These are phyloP conservation scores for Onchidella celtica DNA, from an alignment of 2,888 invertebrate species.

Conservation along the genomic window DNA sequence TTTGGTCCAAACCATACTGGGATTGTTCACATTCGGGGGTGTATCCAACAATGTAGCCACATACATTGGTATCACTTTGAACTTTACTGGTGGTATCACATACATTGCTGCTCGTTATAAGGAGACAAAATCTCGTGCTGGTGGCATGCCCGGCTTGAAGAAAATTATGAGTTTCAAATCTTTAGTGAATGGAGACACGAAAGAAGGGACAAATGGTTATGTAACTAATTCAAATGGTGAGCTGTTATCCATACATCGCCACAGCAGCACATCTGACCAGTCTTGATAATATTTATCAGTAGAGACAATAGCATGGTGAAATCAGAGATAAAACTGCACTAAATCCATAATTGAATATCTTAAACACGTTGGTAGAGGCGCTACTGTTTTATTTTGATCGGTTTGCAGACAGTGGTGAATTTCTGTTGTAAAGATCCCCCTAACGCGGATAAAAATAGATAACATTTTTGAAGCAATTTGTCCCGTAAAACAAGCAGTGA, in stretches of 20 bases:
- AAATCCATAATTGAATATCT: too few relatives aligned
- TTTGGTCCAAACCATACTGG: slow-evolving; percentile 79
- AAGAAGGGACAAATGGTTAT: neutral
- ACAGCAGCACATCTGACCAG: neutral
- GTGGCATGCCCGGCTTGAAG: slow-evolving; percentile 54
- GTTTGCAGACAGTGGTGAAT: too few relatives aligned
- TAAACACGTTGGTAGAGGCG: too few relatives aligned
- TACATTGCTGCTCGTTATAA: slow-evolving; percentile 79
- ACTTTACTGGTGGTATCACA: slow-evolving; percentile 77
- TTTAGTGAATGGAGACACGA: neutral
- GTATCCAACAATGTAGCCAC: slow-evolving; percentile 77
- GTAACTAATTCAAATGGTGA: neutral
- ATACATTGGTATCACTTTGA: slow-evolving; percentile 78
- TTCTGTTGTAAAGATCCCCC: too few relatives aligned
- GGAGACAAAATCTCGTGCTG: slow-evolving; percentile 61
- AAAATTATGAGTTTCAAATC: slow-evolving; percentile 66
- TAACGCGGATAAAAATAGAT: too few relatives aligned
- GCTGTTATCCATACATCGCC: neutral
- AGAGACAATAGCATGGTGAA: too few relatives aligned
- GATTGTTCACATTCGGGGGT: slow-evolving; percentile 81
- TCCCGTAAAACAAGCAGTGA: too few relatives aligned
- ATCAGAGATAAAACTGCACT: too few relatives aligned
- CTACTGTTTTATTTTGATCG: too few relatives aligned
- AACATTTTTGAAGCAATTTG: too few relatives aligned
- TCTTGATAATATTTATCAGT: neutral